Evolutionary conservation across 2,113 vertebrate genomes (phyloP), one percentile per base, ranked within the genome.

Genomic region (Phaethornis superciliosus): DNA sequence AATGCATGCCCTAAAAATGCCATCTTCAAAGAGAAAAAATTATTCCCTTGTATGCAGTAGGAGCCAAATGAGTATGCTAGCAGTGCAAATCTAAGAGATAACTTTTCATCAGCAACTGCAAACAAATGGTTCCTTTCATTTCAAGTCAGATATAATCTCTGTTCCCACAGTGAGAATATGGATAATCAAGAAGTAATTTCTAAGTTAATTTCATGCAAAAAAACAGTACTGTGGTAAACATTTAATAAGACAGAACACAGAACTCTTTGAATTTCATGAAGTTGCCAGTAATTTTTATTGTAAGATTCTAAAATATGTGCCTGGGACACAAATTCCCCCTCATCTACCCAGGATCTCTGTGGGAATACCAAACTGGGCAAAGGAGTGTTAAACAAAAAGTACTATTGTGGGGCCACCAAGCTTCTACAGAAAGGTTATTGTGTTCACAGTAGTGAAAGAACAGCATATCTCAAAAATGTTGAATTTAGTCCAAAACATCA

Each of bases 341-440:
- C 47, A 63, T 94, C 59, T 77, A 62, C 10, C n/a, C 88, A 89
- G 30, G 82, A 92, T 93, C 49, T 93, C 88, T 94, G 79, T 94
- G 90, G 54, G 89, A 96, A 96, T 54, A 65, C 40, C 74, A 72
- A 91, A 90, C 46, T 52, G 77, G 90, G 18, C 21, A 90, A 70
- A 94, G 75, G 49, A 90, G 37, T 35, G 23, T 77, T 71, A 71
- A 85, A 90, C 80, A 96, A 75, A 91, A 96, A 95, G 72, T 80
- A 35, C 56, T 85, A 83, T 93, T 96, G 88, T 95, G 44, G 32
- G 33, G 33, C 52, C 62, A 62, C 30, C 60, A 49, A 54, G 84
- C 42, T 47, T 63, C 59, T 70, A 97, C 89, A 96, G 93, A 97
- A 97, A 86, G 15, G 21, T 83, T 94, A 89, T 74, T 97, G 83